These are phyloP conservation scores for Nipponia nippon DNA, from an alignment of 2,113 vertebrate genomes.

Conservation along the genomic window DNA sequence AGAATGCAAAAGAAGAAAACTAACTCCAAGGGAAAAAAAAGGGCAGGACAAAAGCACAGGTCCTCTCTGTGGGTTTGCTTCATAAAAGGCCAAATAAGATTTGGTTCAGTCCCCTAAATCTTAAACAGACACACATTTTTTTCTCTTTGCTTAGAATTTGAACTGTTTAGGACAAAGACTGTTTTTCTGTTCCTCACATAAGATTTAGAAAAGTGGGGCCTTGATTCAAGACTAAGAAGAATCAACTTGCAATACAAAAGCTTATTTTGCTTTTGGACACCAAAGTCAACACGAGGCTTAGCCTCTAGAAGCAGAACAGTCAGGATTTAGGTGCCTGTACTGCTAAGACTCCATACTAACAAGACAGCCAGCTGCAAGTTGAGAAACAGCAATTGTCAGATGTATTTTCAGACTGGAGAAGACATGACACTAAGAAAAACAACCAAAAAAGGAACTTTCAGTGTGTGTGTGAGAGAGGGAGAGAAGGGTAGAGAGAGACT, in stretches of 20 bases:
- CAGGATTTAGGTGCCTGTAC: neutral
- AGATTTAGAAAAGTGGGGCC: neutral
- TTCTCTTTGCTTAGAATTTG: neutral
- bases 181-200: neutral
- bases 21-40: neutral
- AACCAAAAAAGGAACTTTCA: neutral
- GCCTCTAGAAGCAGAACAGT: neutral
- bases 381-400: neutral
- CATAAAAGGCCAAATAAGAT: neutral
- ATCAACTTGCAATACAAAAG: neutral
- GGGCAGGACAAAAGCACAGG: neutral
- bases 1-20: neutral
- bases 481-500: neutral
- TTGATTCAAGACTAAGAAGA: neutral
- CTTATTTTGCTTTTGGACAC: too few relatives aligned
- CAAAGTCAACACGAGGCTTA: neutral
- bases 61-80: neutral
- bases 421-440: neutral
- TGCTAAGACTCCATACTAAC: neutral
- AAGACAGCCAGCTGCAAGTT: neutral
- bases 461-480: neutral
- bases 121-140: neutral
- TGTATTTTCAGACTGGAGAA: neutral
- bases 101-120: neutral
- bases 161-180: neutral